Conservation (phyloP, 2,113 vertebrate species). For the Balaeniceps rex region DNA sequence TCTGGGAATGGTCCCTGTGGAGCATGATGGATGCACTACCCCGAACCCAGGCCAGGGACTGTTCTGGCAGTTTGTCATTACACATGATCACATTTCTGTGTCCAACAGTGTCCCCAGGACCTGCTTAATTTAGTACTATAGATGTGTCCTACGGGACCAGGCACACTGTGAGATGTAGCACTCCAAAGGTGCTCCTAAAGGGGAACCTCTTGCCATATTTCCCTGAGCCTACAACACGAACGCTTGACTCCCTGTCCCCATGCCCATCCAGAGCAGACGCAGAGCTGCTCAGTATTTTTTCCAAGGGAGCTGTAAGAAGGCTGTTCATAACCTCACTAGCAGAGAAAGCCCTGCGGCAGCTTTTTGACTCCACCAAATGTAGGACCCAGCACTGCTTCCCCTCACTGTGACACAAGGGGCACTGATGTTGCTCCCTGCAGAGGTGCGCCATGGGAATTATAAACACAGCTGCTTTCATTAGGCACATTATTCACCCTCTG, state of each 20-base stretch:
- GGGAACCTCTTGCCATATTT: not conserved
- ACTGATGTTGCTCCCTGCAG: not conserved
- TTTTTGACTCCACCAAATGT: fast-evolving
- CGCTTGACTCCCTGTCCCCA: too few species aligned
- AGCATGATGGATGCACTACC: fast-evolving
- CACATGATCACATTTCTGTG: not conserved
- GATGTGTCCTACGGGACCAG: not conserved
- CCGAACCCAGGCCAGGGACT: not conserved
- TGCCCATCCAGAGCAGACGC: not conserved
- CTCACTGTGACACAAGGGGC: not conserved
- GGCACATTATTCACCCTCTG: not conserved
- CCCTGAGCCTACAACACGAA: not conserved
- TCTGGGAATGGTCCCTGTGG: not conserved
- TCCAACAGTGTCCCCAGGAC: not conserved
- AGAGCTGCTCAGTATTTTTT: not conserved
- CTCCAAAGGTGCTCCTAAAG: not conserved
- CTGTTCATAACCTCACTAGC: not conserved
- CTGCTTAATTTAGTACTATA: not conserved
- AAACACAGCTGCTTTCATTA: constrained; percentile 5
- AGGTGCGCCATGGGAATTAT: not conserved
- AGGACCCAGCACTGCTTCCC: fast-evolving
- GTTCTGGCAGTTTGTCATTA: not conserved
- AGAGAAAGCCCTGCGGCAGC: not conserved
- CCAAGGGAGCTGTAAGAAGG: not conserved
- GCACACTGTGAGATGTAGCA: not conserved